Evolutionary conservation across 2,888 invertebrate species (phyloP), one percentile per base, ranked within the genome.

Genomic region (Leptothorax acervorum): DNA sequence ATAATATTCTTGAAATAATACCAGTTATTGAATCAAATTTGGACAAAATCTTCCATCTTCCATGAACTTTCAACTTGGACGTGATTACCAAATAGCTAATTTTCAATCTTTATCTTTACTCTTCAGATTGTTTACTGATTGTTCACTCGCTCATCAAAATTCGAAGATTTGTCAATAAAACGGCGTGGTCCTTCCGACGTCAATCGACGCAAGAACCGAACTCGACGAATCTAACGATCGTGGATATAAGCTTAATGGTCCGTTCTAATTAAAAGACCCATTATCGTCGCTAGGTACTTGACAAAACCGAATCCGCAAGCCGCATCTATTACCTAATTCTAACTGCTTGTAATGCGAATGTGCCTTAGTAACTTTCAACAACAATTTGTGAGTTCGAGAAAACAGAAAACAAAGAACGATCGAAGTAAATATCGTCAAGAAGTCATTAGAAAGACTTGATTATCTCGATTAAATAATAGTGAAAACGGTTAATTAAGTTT

Each of bases 221-320:
- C 63, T 48, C 76, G 66, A 74, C 57, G 85, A 86, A 76, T 85
- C 83, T 87, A 85, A 90, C 78, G 88, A 85, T 86, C 90, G 75
- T 85, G 84, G 88, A 88, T 90, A 88, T 90, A 86, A 90, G 88
- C 85, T 88, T 90, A 90, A 90, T 90, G 87, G 83, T 65, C 71
- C 75, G 73, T 82, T 88, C 86, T 92, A 92, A 92, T 92, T 92
- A 92, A 91, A 91, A 89, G 88, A 76, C 87, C 86, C 89, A 91
- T 91, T 91, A 91, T 88, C 87, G 87, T 81, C 82, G 75, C 85
- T 85, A 87, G 85, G 65, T 66, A 84, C 81, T 48, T 48, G 71
- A 84, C 85, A 88, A 90, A 90, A 90, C 89, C 87, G 42, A 83
- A 88, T 87, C 86, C 83, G 81, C 68, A 70, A 63, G 63, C 39